Conservation (phyloP, 2,113 vertebrate species). For the Rafetus swinhoei region DNA sequence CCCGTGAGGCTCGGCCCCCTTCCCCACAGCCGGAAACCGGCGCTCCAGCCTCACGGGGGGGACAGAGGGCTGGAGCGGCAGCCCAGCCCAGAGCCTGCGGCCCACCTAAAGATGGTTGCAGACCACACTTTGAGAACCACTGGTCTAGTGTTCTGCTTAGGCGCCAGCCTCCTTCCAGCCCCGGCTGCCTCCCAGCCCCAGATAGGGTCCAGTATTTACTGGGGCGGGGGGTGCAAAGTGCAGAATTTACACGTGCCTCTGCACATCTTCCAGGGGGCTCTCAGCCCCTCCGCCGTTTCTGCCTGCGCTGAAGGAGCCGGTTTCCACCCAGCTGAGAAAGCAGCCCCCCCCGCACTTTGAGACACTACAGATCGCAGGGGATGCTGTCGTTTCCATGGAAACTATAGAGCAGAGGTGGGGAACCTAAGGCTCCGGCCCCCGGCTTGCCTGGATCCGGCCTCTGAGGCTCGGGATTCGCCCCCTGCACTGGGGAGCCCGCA, state of each 20-base stretch:
- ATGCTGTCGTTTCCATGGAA: slow-evolving; percentile 35
- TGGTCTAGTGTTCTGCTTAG: background rate
- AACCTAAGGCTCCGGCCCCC: too few species aligned
- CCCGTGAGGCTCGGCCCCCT: too few species aligned
- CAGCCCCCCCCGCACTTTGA: background rate
- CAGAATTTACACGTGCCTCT: background rate
- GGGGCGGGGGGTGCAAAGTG: background rate
- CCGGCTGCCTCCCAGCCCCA: background rate
- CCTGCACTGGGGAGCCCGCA: too few species aligned
- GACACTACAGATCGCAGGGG: background rate
- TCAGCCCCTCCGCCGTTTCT: background rate
- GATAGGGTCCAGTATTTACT: background rate
- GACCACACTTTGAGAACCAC: too few species aligned
- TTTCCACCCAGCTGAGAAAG: background rate
- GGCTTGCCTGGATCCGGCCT: too few species aligned
- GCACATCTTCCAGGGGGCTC: background rate
- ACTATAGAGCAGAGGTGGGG: background rate
- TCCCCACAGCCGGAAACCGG: too few species aligned
- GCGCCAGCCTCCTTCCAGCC: too few species aligned
- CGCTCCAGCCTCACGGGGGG: too few species aligned
- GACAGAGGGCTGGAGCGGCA: too few species aligned
- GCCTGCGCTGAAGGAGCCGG: background rate
- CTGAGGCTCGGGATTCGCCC: too few species aligned
- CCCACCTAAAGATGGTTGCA: too few species aligned
- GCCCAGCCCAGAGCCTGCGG: too few species aligned